A percentile compares a stretch with the other conserved stretches of the same genome.
phyloP scores from a whole-genome alignment of 2,888 invertebrate genomes.

The Agriopis marginaria region DNA sequence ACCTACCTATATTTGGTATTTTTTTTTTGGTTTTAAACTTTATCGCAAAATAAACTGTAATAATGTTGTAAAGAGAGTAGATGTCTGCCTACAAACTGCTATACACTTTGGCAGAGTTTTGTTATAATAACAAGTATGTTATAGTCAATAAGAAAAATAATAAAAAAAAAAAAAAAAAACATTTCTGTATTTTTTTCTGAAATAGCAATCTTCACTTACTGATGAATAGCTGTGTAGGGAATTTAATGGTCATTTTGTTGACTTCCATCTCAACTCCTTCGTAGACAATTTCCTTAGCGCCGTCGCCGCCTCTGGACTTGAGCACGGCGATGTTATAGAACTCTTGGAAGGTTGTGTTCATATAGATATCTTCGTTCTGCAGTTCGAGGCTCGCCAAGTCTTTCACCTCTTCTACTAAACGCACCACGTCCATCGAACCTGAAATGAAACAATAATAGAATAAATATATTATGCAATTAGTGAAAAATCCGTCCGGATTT shows the following conservation, averaged over 20 bases:
- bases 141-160: no score
- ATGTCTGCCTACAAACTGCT: no score
- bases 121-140: no score
- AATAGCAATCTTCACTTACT: neutral
- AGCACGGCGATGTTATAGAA: conserved; percentile 90
- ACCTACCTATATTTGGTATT: no score
- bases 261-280: conserved; percentile 91
- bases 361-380: conserved; percentile 96
- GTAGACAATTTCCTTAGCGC: conserved; percentile 87
- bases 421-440: conserved; percentile 98
- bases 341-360: conserved; percentile 95
- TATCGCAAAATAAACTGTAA: no score
- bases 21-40: no score
- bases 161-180: no score
- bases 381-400: conserved; percentile 91
- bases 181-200: no score
- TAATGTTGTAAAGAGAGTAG: no score
- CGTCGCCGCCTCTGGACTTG: conserved; percentile 88
- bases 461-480: no score
- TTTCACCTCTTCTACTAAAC: conserved; percentile 96
- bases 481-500: no score
- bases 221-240: conserved; percentile 96
- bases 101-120: no score
- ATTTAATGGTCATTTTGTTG: conserved; percentile 94
- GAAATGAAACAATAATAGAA: neutral